Base-by-base conservation (phyloP, 2,797 vertebrate species). In the Erethizon dorsatum region DNA sequence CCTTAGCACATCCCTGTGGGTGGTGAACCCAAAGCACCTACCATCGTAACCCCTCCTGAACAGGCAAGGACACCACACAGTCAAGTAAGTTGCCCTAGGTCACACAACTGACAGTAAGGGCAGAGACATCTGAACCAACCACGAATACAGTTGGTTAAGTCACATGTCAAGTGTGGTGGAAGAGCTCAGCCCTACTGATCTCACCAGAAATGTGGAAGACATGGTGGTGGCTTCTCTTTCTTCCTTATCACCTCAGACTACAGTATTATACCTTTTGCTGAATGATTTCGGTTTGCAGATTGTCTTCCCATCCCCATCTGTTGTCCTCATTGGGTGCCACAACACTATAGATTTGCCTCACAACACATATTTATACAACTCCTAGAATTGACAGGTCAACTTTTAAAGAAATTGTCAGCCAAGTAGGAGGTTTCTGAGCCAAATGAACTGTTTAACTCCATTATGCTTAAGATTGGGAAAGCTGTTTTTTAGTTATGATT, bases 381-480 rank as follows among this genome's bases (percentile, higher is more conserved):
- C 45, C 50, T 15, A 90, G 28, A 77, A 71, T 4, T 83, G 6
- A 59, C 22, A 56, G n/a, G 47, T 31, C 18, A 89, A 63, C 41
- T 88, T 85, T 94, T 71, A 93, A 90, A 33, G 47, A 65, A 71
- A 56, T 77, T 28, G 14, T 69, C 52, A 79, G 37, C 90, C 31
- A 90, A 91, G 59, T 52, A 65, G 31, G 22, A 79, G 28, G 91
- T 61, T 92, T 56, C 69, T 50, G n/a, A 94, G 28, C 69, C 91
- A 73, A 86, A 90, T 91, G 54, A 78, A 56, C 11, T 63, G 83
- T 92, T 86, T 18, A 92, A 73, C 4, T 18, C 45, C 6, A 6
- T 95, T 57, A 50, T 91, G n/a, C 33, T 73, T 57, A 52, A 79
- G 45, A 96, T 90, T 83, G 83, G 56, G 63, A 83, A 41, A 41